Percentiles rank a stretch among this genome's conserved stretches.
Conservation (phyloP, 23 tunicate genomes). For the Trididemnum nubilum region DNA sequence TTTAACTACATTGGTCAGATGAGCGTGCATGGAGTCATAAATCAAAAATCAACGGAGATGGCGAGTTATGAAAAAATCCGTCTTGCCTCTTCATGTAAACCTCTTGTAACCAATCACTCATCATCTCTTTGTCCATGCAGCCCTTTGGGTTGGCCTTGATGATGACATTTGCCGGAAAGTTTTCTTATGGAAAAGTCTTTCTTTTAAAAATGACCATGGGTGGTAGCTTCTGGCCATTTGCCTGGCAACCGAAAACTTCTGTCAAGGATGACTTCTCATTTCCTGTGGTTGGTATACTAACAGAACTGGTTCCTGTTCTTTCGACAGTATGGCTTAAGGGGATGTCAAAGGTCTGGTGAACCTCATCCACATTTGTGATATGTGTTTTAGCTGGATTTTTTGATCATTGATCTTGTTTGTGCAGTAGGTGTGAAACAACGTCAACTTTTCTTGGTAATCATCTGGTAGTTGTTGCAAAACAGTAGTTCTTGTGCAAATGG, state of each 20-base stretch:
- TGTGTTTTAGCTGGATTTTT: neutral
- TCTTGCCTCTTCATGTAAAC: neutral
- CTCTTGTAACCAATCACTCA: slow-evolving; percentile 4
- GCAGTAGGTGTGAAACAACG: too few species aligned
- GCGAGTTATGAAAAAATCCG: slow-evolving; percentile 5
- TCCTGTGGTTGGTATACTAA: slow-evolving; percentile 2
- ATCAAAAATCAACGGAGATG: neutral
- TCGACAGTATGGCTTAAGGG: neutral
- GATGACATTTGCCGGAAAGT: slow-evolving; percentile 2
- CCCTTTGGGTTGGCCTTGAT: slow-evolving; percentile 12
- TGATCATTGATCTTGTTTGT: neutral
- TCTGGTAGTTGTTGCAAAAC: neutral
- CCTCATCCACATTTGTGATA: slow-evolving; percentile 1
- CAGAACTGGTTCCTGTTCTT: neutral
- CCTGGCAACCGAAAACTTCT: neutral
- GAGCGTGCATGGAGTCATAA: too few species aligned
- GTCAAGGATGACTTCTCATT: slow-evolving; percentile 11
- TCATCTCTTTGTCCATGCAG: too few species aligned
- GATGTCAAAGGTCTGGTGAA: slow-evolving; percentile 28
- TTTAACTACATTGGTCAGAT: too few species aligned
- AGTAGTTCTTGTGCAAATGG: too few species aligned
- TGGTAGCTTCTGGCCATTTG: too few species aligned
- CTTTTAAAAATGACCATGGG: too few species aligned
- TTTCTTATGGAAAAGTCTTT: neutral
- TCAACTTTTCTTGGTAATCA: slow-evolving; percentile 6